Evolutionary conservation across 2,113 vertebrate species (phyloP).

Genomic region (Nicator chloris): DNA sequence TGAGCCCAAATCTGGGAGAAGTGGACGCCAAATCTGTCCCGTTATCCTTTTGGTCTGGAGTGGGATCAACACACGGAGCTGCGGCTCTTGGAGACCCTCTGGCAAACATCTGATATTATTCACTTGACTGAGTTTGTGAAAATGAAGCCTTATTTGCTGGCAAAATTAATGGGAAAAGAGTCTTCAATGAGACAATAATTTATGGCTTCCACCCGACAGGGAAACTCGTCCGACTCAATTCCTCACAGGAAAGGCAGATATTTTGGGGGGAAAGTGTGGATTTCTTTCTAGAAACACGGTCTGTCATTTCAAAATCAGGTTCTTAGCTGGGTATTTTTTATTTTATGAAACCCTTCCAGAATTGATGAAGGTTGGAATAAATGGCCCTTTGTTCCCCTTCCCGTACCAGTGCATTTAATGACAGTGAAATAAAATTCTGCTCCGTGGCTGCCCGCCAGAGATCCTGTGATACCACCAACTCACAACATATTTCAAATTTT

Average conservation of each 20-base stretch:
- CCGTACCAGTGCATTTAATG: neutral
- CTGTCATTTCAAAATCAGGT: neutral
- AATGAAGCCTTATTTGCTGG: conserved; percentile 53
- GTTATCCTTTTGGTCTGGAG: neutral
- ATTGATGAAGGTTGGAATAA: conserved; percentile 5
- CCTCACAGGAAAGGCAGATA: neutral
- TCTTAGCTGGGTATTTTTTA: neutral
- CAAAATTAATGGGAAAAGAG: conserved; percentile 70
- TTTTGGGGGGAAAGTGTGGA: neutral
- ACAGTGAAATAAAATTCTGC: neutral
- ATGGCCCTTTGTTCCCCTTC: neutral
- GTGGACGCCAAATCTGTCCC: accelerated
- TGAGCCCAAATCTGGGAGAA: neutral
- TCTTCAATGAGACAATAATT: conserved; percentile 67
- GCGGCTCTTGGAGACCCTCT: neutral
- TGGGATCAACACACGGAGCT: neutral
- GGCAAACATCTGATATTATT: conserved; percentile 21
- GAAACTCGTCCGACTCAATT: neutral
- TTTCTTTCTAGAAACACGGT: neutral
- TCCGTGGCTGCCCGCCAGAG: neutral
- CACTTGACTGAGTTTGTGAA: conserved; percentile 43
- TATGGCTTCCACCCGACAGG: neutral
- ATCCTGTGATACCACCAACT: neutral
- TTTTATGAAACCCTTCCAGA: neutral
- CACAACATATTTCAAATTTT: neutral